Evolutionary conservation across 2,888 invertebrate species (phyloP), one percentile per base, ranked within the genome.

Genomic region (Melieria omissa): DNA sequence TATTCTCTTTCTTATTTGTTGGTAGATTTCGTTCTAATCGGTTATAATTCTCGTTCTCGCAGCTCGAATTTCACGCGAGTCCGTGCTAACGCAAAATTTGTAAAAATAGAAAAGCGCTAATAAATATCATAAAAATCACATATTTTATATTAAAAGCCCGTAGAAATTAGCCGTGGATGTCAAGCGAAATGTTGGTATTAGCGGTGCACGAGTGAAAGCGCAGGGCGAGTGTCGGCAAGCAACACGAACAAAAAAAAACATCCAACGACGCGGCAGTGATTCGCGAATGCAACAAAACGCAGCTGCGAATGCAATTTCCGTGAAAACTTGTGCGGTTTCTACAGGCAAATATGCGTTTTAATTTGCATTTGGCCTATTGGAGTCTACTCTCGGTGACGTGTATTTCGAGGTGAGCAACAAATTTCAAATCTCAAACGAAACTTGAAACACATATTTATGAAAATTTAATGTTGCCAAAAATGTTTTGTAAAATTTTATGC

Each of bases 341-440:
- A 14, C 5, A 45, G n/a, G 62, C 54, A 52, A 77, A 75, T 73
- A 79, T 77, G 78, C 74, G 72, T 62, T 65, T 75, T 44, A 74
- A 76, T 70, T 74, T 76, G 72, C 68, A 70, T 71, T 67, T 69
- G 41, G 73, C 73, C 12, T 69, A 75, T 66, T 74, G 76, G 72
- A 74, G 77, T 60, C 55, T 78, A 60, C 57, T 78, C 65, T 72
- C 75, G 65, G 65, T 76, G 64, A 75, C 78, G 71, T 73, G 77
- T 61, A 75, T 78, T 70, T 77, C 76, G 49, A 78, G 78, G 78
- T 79, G 75, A 69, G 70, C 68, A 12, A 10, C 4, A 44, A 14
- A 54, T 7, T 55, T 55, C 41, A 5, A 10, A 58, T 10, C 12
- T n/a, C 16, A 58, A 29, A 42, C 10, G 29, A 4, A 47, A 46